phyloP scores from a whole-genome alignment of 2,113 vertebrate species.

The Chaenogobius annularis region DNA sequence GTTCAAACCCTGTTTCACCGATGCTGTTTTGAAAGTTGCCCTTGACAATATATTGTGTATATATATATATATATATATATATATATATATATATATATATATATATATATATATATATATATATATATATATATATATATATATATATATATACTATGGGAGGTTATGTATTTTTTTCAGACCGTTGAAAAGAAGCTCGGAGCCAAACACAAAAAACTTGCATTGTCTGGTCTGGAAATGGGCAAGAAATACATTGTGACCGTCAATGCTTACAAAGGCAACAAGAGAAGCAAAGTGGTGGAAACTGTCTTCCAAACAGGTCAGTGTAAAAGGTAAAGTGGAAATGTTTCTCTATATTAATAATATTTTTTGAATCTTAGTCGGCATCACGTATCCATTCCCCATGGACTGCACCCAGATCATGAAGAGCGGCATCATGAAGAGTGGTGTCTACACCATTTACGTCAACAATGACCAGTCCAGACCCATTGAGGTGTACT shows the following conservation, averaged over 20 bases:
- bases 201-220: slow-evolving; percentile 64
- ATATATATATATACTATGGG: not conserved
- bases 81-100: no score
- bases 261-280: slow-evolving; percentile 80
- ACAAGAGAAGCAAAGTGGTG: slow-evolving; percentile 74
- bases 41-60: not conserved
- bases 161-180: slow-evolving; percentile 42
- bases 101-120: no score
- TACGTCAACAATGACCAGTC: slow-evolving; percentile 75
- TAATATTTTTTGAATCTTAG: slow-evolving; percentile 45
- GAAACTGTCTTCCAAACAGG: slow-evolving; percentile 81
- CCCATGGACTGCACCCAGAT: slow-evolving; percentile 84
- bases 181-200: slow-evolving; percentile 71
- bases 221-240: slow-evolving; percentile 73
- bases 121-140: no score
- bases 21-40: not conserved
- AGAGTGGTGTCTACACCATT: slow-evolving; percentile 79
- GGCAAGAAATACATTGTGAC: slow-evolving; percentile 76
- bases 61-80: no score
- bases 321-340: slow-evolving; percentile 32
- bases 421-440: slow-evolving; percentile 76
- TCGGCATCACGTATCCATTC: slow-evolving; percentile 72
- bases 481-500: slow-evolving; percentile 79
- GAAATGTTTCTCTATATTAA: not conserved
- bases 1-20: not conserved